These are phyloP conservation scores for Agriopis marginaria DNA, from an alignment of 2,888 invertebrate genomes.

Conservation along the genomic window DNA sequence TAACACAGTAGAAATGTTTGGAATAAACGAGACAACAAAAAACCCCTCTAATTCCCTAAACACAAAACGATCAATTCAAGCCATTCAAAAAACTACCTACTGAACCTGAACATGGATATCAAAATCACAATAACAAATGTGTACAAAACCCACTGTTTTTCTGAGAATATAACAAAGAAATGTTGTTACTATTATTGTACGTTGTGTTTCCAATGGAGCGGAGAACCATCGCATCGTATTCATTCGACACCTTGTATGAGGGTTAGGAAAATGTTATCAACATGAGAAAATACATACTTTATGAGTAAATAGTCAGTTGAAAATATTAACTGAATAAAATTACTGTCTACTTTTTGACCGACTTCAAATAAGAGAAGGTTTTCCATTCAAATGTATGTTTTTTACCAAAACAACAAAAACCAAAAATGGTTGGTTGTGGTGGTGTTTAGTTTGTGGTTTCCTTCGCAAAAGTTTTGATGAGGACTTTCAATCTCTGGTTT, in stretches of 20 bases:
- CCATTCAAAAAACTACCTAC: neutral
- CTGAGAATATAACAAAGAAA: slow-evolving; percentile 16
- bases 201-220: slow-evolving; percentile 20
- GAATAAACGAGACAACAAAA: neutral
- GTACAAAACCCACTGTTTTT: slow-evolving; percentile 20
- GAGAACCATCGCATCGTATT: slow-evolving; percentile 10
- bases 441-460: too few relatives aligned
- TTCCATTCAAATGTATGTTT: too few relatives aligned
- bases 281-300: neutral
- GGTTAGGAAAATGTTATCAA: slow-evolving; percentile 2
- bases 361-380: too few relatives aligned
- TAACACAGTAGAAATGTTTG: too few relatives aligned
- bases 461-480: too few relatives aligned
- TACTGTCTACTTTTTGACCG: too few relatives aligned
- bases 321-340: slow-evolving; percentile 6
- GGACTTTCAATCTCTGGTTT: too few relatives aligned
- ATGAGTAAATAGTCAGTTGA: neutral
- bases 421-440: too few relatives aligned
- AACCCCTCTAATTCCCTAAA: too few relatives aligned
- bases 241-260: slow-evolving; percentile 13
- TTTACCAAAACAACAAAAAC: too few relatives aligned
- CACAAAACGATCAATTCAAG: neutral
- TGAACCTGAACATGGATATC: neutral
- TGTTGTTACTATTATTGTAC: neutral
- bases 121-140: slow-evolving; percentile 2